A percentile compares a stretch with the other conserved stretches of the same genome.
phyloP scores from a whole-genome alignment of 2,797 vertebrate genomes.

The Xyrichtys novacula region DNA sequence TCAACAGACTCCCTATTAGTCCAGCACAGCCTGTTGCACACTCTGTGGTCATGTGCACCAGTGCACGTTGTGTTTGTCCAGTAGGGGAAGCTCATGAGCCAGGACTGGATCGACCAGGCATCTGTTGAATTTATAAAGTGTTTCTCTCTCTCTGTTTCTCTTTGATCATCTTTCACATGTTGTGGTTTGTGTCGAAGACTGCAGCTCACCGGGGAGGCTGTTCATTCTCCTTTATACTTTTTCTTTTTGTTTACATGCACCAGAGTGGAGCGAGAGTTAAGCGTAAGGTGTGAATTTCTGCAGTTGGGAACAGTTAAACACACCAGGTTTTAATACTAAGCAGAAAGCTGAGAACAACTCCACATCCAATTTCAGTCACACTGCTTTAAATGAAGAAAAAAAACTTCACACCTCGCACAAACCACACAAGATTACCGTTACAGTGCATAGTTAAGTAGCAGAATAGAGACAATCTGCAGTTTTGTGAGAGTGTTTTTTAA shows the following conservation, averaged over 20 bases:
- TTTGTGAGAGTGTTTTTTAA: no score
- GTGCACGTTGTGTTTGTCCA: constrained; percentile 44
- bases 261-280: constrained; percentile 8
- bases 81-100: constrained; percentile 72
- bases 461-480: no score
- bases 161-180: constrained; percentile 44
- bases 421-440: not conserved
- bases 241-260: constrained; percentile 1
- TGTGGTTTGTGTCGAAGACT: constrained; percentile 26
- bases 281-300: not conserved
- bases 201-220: constrained; percentile 2
- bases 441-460: no score
- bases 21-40: constrained; percentile 48
- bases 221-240: not conserved
- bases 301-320: constrained; percentile 4
- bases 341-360: not conserved
- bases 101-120: not conserved
- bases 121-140: constrained; percentile 29
- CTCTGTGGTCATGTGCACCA: constrained; percentile 26
- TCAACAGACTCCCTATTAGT: constrained; percentile 36
- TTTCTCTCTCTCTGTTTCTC: constrained; percentile 29
- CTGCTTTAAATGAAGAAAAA: not conserved
- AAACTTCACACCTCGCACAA: no score
- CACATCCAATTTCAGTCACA: not conserved
- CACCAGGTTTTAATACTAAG: not conserved